Base-by-base conservation (phyloP, 2,113 vertebrate genomes). In the Rhea americana region DNA sequence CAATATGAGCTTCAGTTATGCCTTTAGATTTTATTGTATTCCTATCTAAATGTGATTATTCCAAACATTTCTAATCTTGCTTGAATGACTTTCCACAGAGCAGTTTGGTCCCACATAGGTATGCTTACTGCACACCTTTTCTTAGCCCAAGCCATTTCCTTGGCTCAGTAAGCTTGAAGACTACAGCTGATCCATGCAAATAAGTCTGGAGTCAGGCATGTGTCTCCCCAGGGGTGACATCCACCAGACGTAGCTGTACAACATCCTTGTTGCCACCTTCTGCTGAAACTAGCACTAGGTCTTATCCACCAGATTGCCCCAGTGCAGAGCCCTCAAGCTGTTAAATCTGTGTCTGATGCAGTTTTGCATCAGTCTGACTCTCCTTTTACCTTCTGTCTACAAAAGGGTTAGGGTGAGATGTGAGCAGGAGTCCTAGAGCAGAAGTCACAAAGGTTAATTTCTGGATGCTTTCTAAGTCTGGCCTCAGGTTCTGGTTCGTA, bases 111-210 rank as follows among this genome's bases (percentile, higher is more conserved):
- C 10, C 32, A 58, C 10, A 7, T 22, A 61, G 7, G 11, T 21
- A 20, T 2, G 2, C 4, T 75, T 67, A 75, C 22, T 0, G 0
- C 5, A 7, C 6, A 2, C 21, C 14, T 51, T 4, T 80, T 85
- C 26, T 77, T 32, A 66, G 41, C 21, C 26, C 65, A 19, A 80
- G 39, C 4, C 10, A 82, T 82, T 76, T 16, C 7, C 11, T 80
- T 61, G 48, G 3, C 11, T 58, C 85, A 73, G 32, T 24, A 72
- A 39, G 1, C 15, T 65, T 43, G 35, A 35, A 32, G 10, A 9
- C 5, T 73, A 37, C n/a, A 50, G 18, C 1, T n/a, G 22, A 63
- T 68, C 26, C 56, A 15, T 22, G 73, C 83, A 94, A 65, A 13
- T 47, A 65, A 83, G 19, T 73, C 66, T 5, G 20, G 50, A 53